phyloP scores from a whole-genome alignment of 2,797 vertebrate genomes.

The Meda fulgida region DNA sequence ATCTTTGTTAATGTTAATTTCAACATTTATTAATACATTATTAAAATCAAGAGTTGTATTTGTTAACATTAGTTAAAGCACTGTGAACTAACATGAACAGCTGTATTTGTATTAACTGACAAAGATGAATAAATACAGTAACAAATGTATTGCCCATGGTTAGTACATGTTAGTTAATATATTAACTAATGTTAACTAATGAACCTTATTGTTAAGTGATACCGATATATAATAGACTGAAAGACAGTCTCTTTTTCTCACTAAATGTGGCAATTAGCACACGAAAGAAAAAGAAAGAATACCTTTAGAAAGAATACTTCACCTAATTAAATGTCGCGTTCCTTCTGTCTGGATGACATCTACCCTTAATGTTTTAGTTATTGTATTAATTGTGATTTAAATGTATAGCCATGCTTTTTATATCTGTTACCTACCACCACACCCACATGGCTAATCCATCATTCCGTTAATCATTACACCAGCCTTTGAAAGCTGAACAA shows the following conservation, averaged over 20 bases:
- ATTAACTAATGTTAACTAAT: no score
- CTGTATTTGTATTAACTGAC: no score
- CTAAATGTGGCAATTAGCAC: not conserved
- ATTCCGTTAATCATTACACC: conserved; percentile 42
- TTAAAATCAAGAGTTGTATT: no score
- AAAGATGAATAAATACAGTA: no score
- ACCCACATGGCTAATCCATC: conserved; percentile 36
- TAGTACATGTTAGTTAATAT: no score
- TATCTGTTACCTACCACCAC: conserved; percentile 24
- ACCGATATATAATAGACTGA: not conserved
- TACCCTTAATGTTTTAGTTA: not conserved
- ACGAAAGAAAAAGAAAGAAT: not conserved
- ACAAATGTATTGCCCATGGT: no score
- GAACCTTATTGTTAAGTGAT: no score
- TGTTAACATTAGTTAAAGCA: no score
- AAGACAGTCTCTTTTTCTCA: not conserved
- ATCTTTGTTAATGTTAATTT: no score
- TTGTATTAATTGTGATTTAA: not conserved
- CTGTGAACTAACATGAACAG: no score
- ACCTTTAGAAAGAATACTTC: not conserved
- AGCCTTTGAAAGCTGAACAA: conserved; percentile 22
- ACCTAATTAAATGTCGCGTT: not conserved
- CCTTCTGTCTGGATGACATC: not conserved
- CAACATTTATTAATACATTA: no score
- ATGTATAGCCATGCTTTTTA: conserved; percentile 13